Evolutionary conservation across 2,797 vertebrate species (phyloP).

Genomic region (Graptemys geographica): DNA sequence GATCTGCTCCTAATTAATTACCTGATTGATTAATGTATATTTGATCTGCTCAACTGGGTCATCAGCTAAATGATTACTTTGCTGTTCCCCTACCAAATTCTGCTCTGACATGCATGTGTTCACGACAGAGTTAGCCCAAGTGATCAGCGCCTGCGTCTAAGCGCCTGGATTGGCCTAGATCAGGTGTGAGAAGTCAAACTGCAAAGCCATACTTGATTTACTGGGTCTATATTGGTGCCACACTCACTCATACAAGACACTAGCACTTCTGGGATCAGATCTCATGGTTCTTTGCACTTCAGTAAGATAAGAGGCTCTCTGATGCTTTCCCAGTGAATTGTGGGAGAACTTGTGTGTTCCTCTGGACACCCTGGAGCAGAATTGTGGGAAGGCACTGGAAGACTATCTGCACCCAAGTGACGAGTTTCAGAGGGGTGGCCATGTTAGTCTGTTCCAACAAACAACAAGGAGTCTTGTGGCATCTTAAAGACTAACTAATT

Average conservation of each 20-base stretch:
- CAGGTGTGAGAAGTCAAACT: rapidly evolving
- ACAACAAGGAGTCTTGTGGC: too few relatives aligned
- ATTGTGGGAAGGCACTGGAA: not conserved
- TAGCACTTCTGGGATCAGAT: too few relatives aligned
- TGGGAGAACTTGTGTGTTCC: too few relatives aligned
- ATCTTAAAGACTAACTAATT: too few relatives aligned
- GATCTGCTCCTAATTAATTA: not conserved
- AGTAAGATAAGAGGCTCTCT: too few relatives aligned
- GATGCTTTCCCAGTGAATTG: too few relatives aligned
- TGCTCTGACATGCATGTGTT: not conserved
- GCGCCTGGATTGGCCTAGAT: not conserved
- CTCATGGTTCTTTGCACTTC: rapidly evolving
- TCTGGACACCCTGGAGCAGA: too few relatives aligned
- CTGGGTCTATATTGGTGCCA: too few relatives aligned
- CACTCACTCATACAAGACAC: not conserved
- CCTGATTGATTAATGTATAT: not conserved
- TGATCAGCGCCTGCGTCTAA: not conserved
- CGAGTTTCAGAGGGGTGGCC: too few relatives aligned
- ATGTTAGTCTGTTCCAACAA: too few relatives aligned
- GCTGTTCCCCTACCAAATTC: not conserved
- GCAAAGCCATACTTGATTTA: not conserved
- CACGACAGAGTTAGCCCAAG: too few relatives aligned
- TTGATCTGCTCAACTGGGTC: not conserved
- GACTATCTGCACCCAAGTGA: not conserved
- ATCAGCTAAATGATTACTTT: not conserved